Evolutionary conservation across 2,113 vertebrate genomes (phyloP), one percentile per base, ranked within the genome.

Genomic region (Nothoprocta pentlandii): DNA sequence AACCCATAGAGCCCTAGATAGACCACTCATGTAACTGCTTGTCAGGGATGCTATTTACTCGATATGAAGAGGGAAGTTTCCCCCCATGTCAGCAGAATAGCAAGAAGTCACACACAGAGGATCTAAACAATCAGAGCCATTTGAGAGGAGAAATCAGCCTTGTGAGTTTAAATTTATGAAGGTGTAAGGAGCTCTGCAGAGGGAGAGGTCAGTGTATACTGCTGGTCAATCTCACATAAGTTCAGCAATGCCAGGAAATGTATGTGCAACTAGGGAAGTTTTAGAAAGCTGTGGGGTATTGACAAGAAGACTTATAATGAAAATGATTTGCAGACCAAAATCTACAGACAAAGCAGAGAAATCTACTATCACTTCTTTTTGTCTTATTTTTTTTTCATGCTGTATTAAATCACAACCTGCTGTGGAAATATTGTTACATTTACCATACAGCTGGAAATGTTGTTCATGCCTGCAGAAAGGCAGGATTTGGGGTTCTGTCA

Each of bases 161-260:
- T 56, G 5, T 42, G 25, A 76, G 71, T 76, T 86, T 58, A 71
- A 71, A 89, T 53, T 80, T 68, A 68, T 53, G n/a, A 84, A 63
- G 11, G 20, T 49, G 20, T 32, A 70, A 70, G 14, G 26, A 62
- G 20, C 9, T 51, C 46, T 92, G 26, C 41, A 67, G 68, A 70
- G 44, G 30, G 53, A 67, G 36, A 63, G n/a, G 56, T 76, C 41
- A 67, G 2, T 28, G 22, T 58, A 34, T 61, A 32, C 5, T 62
- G 13, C 34, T 67, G 41, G 22, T 67, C 15, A 34, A 19, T 42
- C 41, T 83, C 51, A 39, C 28, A 59, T 21, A 78, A 80, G 21
- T 46, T 68, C 46, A 46, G 58, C 32, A 51, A 42, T 77, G 11
- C 4, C 28, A 32, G 71, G 46, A 62, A 61, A 75, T 51, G 3